Base-by-base conservation (phyloP, 2,113 vertebrate genomes). In the Rhinolophus ferrumequinum region DNA sequence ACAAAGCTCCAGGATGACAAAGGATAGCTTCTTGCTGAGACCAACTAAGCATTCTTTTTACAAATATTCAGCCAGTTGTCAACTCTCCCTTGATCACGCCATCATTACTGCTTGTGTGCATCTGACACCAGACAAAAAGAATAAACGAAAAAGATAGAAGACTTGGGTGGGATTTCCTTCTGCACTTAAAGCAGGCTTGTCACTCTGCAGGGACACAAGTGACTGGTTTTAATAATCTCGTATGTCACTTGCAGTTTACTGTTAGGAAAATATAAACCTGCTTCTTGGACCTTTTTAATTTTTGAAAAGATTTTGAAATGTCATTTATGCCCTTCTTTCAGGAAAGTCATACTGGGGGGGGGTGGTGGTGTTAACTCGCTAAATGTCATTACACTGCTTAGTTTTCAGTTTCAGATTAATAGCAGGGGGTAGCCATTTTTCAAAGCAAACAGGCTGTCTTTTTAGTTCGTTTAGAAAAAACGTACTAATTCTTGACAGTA, bases 331-430 rank as follows among this genome's bases (percentile, higher is more conserved):
- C 50, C 67, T 83, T 73, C 52, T 64, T 95, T 92, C 90, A 95
- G 76, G 76, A 90, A 96, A 56, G 77, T 84, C 56, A 56, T 66
- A 5, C 66, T 90, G 47, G 66, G 84, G 72, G 66, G 90, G n/a
- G n/a, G n/a, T n/a, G n/a, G n/a, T n/a, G n/a, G 38, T 83, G 93
- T 98, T 97, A 97, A 96, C 96, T 97, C 79, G 69, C 58, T 97
- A 80, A 97, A 97, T 97, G 77, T 87, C 93, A 69, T 92, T 93
- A 79, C 82, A 83, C 86, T 88, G 93, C 88, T 95, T 93, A 11
- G 1, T 94, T 97, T 98, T 97, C 93, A 30, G 83, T 97, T 98
- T 97, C 88, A 83, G 94, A 94, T 97, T 97, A 96, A 97, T 93
- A 93, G 93, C 75, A 93, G 79, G 88, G 89, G 91, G 82, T 93